Evolutionary conservation across 2,113 vertebrate species (phyloP), one percentile per base, ranked within the genome.

Genomic region (Athene noctua): DNA sequence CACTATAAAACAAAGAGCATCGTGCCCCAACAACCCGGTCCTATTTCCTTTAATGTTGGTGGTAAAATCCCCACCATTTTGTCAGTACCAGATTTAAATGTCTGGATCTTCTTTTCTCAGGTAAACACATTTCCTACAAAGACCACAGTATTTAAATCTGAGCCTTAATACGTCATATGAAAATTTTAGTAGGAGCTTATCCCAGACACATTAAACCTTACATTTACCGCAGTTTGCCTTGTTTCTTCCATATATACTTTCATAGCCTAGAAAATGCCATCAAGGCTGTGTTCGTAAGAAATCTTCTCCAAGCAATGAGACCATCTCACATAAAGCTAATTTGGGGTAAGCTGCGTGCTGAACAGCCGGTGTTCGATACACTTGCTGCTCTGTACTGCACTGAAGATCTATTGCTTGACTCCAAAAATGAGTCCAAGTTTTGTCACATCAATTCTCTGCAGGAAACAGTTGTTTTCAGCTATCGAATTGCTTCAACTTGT

Each of bases 381-480:
- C 49, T 90, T 88, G 26, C 88, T 97, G 61, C 65, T 46, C 51
- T 85, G 46, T 86, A 36, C 84, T 58, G 90, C 68, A 27, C 84
- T 81, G 23, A 84, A 79, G 68, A 88, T 95, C 84, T 90, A 67
- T 94, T 19, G 11, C 61, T 75, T 82, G 58, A 57, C 86, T 92
- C 40, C 29, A 74, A 82, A 95, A 95, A 49, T n/a, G 44, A 79
- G 40, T 91, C 83, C 83, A 84, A 71, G 65, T 95, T 96, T 80
- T 94, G 79, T 82, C 94, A 90, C 90, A 88, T 92, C 73, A 80
- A 22, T 88, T 94, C 78, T 93, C 57, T 94, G 62, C 88, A 92
- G 92, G 86, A 96, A 95, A 61, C 38, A 23, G 32, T 81, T 90
- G 55, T 80, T 97, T 94, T 90, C 86, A 91, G 67, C 94, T 95